A percentile compares a stretch with the other conserved stretches of the same genome.
phyloP scores from a whole-genome alignment of 2,113 vertebrate genomes.

The Panthera leo region DNA sequence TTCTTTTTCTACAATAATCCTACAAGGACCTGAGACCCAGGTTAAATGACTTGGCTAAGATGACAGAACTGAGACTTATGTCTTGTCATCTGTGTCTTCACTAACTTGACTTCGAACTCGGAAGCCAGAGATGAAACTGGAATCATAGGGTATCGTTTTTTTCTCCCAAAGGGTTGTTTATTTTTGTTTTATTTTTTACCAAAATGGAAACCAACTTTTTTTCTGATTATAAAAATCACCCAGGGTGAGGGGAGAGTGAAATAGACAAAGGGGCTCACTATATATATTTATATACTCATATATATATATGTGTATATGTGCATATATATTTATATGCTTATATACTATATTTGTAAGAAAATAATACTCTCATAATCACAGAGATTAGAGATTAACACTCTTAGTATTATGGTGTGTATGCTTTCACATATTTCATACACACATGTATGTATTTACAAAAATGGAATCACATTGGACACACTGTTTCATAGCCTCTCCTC shows the following conservation, averaged over 20 bases:
- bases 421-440: background rate
- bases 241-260: background rate
- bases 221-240: background rate
- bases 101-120: slow-evolving; percentile 5
- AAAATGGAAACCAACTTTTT: background rate
- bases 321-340: too few species aligned
- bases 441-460: background rate
- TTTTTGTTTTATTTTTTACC: slow-evolving; percentile 11
- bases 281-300: too few species aligned
- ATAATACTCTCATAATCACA: background rate
- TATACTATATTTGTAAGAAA: background rate
- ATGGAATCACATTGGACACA: too few species aligned
- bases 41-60: background rate
- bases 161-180: background rate
- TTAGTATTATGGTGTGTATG: background rate
- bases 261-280: background rate
- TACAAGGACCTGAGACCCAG: background rate
- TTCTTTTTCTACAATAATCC: background rate
- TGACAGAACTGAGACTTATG: background rate
- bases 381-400: background rate
- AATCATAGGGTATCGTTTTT: background rate
- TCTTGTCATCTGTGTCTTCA: background rate
- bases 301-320: too few species aligned
- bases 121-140: slow-evolving; percentile 8
- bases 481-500: background rate